phyloP scores from a whole-genome alignment of 2,113 vertebrate genomes.

The Verasper variegatus region DNA sequence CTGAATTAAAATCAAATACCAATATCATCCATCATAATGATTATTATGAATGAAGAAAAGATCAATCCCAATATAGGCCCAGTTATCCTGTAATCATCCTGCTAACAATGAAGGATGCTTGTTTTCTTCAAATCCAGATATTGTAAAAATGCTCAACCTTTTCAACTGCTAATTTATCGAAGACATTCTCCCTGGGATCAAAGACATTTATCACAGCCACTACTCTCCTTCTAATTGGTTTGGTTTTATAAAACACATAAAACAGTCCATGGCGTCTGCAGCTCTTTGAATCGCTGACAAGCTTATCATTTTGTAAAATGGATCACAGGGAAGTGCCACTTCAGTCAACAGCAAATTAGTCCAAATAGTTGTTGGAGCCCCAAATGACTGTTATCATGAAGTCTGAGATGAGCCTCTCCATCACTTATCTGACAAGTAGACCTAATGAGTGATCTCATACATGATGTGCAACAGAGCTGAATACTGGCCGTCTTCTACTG shows the following conservation, averaged over 20 bases:
- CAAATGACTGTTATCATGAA: slow-evolving; percentile 71
- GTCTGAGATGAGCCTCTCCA: slow-evolving; percentile 67
- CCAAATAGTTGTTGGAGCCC: slow-evolving; percentile 59
- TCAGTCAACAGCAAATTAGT: slow-evolving; percentile 51
- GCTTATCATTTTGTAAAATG: slow-evolving; percentile 49
- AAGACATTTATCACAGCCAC: slow-evolving; percentile 8
- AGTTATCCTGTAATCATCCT: background rate
- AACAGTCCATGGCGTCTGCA: background rate
- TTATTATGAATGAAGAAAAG: background rate
- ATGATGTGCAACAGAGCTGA: background rate
- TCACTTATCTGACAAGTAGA: slow-evolving; percentile 53
- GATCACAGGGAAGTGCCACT: slow-evolving; percentile 46
- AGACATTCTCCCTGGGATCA: background rate
- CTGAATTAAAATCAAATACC: background rate
- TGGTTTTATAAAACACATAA: slow-evolving; percentile 14
- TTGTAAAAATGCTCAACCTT: background rate
- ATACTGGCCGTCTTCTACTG: background rate
- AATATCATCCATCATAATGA: background rate
- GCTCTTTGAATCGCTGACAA: slow-evolving; percentile 40
- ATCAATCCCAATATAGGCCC: background rate
- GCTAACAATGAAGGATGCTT: background rate
- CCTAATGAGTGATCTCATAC: slow-evolving; percentile 33
- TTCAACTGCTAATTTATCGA: slow-evolving; percentile 11
- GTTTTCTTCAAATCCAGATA: background rate
- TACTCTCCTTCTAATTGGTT: slow-evolving; percentile 17